Evolutionary conservation across 2,888 invertebrate species (phyloP).

Genomic region (Latrodectus elegans): DNA sequence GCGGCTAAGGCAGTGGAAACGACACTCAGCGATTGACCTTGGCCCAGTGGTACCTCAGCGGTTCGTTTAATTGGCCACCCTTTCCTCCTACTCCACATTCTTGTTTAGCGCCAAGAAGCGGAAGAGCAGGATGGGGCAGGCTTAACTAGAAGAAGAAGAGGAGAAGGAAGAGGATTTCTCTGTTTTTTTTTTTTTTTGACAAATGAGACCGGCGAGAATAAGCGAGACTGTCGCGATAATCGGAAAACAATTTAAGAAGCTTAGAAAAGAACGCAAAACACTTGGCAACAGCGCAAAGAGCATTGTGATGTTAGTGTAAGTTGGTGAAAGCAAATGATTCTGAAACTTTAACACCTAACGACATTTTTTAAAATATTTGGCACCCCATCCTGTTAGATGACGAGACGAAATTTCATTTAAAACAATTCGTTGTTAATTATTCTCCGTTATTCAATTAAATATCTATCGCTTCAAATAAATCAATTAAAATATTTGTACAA

Average conservation of each 20-base stretch:
- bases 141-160: slow-evolving; percentile 1
- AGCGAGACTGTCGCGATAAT: slow-evolving; percentile 2
- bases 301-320: not conserved
- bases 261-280: not conserved
- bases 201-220: slow-evolving; percentile 4
- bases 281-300: slow-evolving; percentile 3
- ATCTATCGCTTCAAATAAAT: no score
- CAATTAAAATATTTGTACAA: no score
- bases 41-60: slow-evolving; percentile 48
- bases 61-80: slow-evolving; percentile 45
- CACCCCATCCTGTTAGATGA: no score
- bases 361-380: not conserved
- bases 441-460: no score
- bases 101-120: slow-evolving; percentile 5
- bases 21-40: slow-evolving; percentile 55
- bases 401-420: no score
- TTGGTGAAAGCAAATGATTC: not conserved
- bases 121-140: slow-evolving; percentile 15
- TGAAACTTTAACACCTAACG: not conserved
- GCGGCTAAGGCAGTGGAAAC: slow-evolving; percentile 44
- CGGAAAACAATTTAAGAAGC: slow-evolving; percentile 6
- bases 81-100: slow-evolving; percentile 7
- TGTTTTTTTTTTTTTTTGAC: not conserved
- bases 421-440: no score
- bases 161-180: not conserved